Base-by-base conservation (phyloP, 2,113 vertebrate genomes). In the Oreamnos americanus region DNA sequence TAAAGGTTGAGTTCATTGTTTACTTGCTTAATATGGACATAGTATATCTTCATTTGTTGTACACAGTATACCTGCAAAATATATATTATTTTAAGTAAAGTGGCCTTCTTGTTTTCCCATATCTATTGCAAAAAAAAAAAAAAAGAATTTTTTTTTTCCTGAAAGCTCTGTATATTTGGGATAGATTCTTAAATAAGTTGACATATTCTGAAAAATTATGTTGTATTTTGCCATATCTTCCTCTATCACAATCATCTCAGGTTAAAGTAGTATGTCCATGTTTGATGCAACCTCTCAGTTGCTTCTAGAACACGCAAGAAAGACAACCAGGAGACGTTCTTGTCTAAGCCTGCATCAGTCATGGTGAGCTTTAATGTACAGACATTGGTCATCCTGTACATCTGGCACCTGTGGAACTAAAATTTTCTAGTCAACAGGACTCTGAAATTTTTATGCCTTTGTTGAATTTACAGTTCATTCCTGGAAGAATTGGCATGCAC, bases 381-480 rank as follows among this genome's bases (percentile, higher is more conserved):
- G 45, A 47, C 85, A 33, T 33, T 58, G 45, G 30, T 86, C 60
- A 90, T 91, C 28, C 23, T 39, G 55, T 87, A 88, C 76, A 92
- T 87, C 92, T 96, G 87, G 36, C 76, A 93, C 71, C 94, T 91
- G 90, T 67, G 71, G 47, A 95, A 89, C 2, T 45, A 89, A 11
- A 78, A 86, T 83, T 92, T 94, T 95, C 51, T 96, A 17, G 43
- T 91, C 82, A 91, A 79, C 36, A 74, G 60, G 17, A 81, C 26
- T 2, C n/a, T 97, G 93, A 96, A 93, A 57, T 71, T 74, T 94
- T 49, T 88, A 96, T 67, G 26, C 21, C 2, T 13, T 74, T 87
- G 19, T 92, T 94, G 86, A 89, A 87, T 96, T 93, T 95, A 83
- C 4, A 90, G 25, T 89, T 94, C 3, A 58, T 91, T 23, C 21